Evolutionary conservation across 2,797 vertebrate species (phyloP), one percentile per base, ranked within the genome.

Genomic region (Mionectes olivaceus): DNA sequence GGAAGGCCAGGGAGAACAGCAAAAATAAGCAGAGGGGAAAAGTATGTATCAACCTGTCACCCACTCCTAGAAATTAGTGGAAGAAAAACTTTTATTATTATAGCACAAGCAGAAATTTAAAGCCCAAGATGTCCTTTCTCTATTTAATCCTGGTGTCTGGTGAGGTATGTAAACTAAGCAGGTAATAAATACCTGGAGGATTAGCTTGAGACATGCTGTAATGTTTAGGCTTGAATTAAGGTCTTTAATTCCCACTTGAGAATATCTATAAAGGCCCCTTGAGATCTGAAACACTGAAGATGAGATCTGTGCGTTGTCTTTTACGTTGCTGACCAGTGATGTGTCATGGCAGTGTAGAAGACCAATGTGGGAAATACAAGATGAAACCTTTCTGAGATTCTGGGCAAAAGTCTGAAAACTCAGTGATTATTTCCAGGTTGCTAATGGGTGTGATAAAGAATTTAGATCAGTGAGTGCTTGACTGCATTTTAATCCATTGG

Each of bases 311-410:
- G 12, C 63, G 12, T 57, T 65, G 6, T 37, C 4, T 83, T 77
- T 19, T 0, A 0, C 28, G 8, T 39, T 82, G 50, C 56, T 86
- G 50, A 37, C 35, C 64, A 64, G 1, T 32, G 7, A 22, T 49
- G 25, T 65, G 19, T 76, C 13, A 3, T 32, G 21, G 32, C 68
- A 32, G 23, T 11, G 43, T 80, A 32, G 50, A 78, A 89, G 7
- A 15, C 59, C 59, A 21, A 35, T 28, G 56, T 53, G 39, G 24
- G 52, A 84, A 84, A 28, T 24, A 39, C 2, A 74, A 35, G 32
- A 74, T 57, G 18, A 84, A 78, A 61, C 1, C 7, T 43, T 46
- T 60, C 27, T 53, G 24, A 57, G n/a, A 28, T 64, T 89, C 43
- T 27, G 25, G 37, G 25, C 7, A 13, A 5, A 61, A 87, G 25